phyloP scores from a whole-genome alignment of 2,888 invertebrate species.

The Sycophila texana region DNA sequence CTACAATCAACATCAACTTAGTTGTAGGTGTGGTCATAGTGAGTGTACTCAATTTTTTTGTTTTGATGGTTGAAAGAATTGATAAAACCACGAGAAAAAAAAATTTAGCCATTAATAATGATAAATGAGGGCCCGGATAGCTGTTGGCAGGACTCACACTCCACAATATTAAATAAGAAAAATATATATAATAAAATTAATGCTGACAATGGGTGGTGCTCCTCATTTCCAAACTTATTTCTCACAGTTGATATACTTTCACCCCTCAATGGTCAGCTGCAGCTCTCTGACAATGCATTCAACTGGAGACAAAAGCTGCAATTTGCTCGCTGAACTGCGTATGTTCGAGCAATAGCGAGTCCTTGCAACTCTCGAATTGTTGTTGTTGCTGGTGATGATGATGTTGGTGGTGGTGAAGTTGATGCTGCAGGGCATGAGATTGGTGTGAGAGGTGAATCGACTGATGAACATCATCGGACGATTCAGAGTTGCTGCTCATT shows the following conservation, averaged over 20 bases:
- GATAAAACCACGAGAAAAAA: constrained; percentile 8
- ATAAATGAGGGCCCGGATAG: constrained; percentile 6
- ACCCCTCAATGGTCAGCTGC: constrained; percentile 35
- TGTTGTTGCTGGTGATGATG: constrained; percentile 64
- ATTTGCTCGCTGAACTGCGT: constrained; percentile 74
- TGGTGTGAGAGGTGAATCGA: constrained; percentile 49
- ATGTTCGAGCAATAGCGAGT: constrained; percentile 71
- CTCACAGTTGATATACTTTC: constrained; percentile 27
- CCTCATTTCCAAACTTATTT: constrained; percentile 34
- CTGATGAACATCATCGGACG: constrained; percentile 5
- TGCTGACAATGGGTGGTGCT: constrained; percentile 31
- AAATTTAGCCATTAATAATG: neutral
- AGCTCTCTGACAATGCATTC: constrained; percentile 60
- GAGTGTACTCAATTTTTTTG: neutral
- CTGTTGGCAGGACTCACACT: constrained; percentile 24
- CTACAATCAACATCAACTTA: constrained; percentile 7
- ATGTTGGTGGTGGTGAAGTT: constrained; percentile 37
- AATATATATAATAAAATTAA: constrained; percentile 31
- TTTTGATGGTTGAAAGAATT: neutral
- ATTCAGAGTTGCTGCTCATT: neutral
- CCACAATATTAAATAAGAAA: constrained; percentile 28
- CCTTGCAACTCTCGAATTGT: constrained; percentile 74
- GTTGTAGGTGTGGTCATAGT: neutral
- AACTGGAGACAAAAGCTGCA: constrained; percentile 74
- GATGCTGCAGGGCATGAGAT: constrained; percentile 49